These are phyloP conservation scores for Zaprionus gabonicus DNA, from an alignment of 1,140 invertebrate genomes.

Conservation along the genomic window DNA sequence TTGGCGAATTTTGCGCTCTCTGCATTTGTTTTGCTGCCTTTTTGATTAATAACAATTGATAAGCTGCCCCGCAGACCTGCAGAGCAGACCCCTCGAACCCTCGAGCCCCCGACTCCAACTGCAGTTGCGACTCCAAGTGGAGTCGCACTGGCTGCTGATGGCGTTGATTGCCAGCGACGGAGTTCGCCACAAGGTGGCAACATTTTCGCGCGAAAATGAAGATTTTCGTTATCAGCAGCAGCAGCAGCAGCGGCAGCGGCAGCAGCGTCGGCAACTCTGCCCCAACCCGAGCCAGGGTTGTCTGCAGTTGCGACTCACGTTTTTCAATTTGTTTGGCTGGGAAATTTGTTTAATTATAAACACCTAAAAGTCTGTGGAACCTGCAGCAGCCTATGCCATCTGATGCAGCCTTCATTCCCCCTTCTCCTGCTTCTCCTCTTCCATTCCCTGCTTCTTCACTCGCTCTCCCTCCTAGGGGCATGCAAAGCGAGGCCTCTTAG, in stretches of 20 bases:
- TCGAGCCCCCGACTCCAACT: slow-evolving; percentile 14
- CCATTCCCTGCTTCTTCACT: not conserved
- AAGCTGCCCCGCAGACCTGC: slow-evolving; percentile 35
- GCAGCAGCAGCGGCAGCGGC: slow-evolving; percentile 46
- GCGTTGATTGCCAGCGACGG: slow-evolving; percentile 65
- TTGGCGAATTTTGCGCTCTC: slow-evolving; percentile 67
- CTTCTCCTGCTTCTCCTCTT: not conserved
- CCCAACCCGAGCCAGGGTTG: not conserved
- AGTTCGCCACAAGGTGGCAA: slow-evolving; percentile 70
- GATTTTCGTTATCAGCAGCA: slow-evolving; percentile 74
- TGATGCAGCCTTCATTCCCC: slow-evolving; percentile 2
- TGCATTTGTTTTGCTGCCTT: slow-evolving; percentile 57
- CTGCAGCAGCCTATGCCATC: not conserved
- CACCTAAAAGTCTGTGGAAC: slow-evolving; percentile 16
- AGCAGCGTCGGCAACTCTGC: slow-evolving; percentile 22
- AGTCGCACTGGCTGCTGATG: slow-evolving; percentile 61
- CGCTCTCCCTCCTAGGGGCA: not conserved
- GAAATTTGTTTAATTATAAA: slow-evolving; percentile 79
- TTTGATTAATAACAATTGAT: slow-evolving; percentile 83
- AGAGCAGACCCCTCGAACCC: slow-evolving; percentile 14
- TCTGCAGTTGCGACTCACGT: slow-evolving; percentile 61
- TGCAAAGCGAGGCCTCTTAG: slow-evolving; percentile 35
- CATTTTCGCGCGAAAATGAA: slow-evolving; percentile 82
- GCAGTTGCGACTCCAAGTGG: slow-evolving; percentile 21
- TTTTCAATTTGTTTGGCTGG: slow-evolving; percentile 73